A percentile compares a stretch with the other conserved stretches of the same genome.
Conservation (phyloP, 2,888 invertebrate genomes). For the Agrochola lychnidis region DNA sequence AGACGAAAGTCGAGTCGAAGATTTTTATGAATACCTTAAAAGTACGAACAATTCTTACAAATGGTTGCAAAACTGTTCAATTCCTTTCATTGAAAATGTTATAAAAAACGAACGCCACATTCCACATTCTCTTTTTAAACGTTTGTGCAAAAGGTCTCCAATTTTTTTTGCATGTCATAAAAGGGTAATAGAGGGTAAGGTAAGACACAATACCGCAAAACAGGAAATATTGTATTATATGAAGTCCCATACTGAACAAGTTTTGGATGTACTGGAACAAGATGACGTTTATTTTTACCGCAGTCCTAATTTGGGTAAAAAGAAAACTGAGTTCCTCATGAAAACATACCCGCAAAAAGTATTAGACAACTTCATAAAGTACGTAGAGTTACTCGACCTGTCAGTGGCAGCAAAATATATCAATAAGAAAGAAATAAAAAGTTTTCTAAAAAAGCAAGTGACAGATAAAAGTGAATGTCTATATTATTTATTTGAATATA, state of each 20-base stretch:
- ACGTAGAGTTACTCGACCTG: not conserved
- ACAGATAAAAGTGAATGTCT: no score
- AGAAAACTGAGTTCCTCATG: constrained; percentile 21
- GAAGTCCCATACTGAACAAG: no score
- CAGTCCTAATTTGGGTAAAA: constrained; percentile 70
- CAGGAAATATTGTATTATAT: constrained; percentile 65
- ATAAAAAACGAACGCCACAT: constrained; percentile 63
- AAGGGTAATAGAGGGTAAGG: no score
- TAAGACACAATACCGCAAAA: not conserved
- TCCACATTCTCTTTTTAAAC: constrained; percentile 67
- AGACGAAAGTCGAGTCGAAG: constrained; percentile 77
- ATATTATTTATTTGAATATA: not conserved
- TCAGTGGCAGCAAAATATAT: constrained; percentile 19
- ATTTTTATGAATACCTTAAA: constrained; percentile 78
- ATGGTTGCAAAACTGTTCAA: constrained; percentile 82
- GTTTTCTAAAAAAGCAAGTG: constrained; percentile 59
- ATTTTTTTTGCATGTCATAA: constrained; percentile 59
- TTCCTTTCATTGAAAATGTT: constrained; percentile 74
- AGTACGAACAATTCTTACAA: constrained; percentile 70
- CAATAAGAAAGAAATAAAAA: constrained; percentile 72
- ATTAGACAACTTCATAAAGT: constrained; percentile 20
- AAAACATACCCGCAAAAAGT: constrained; percentile 3
- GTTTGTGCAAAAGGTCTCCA: constrained; percentile 76
- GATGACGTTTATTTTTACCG: constrained; percentile 41
- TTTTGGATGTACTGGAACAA: no score